Base-by-base conservation (phyloP, 2,113 vertebrate species). In the Setophaga kirtlandii region DNA sequence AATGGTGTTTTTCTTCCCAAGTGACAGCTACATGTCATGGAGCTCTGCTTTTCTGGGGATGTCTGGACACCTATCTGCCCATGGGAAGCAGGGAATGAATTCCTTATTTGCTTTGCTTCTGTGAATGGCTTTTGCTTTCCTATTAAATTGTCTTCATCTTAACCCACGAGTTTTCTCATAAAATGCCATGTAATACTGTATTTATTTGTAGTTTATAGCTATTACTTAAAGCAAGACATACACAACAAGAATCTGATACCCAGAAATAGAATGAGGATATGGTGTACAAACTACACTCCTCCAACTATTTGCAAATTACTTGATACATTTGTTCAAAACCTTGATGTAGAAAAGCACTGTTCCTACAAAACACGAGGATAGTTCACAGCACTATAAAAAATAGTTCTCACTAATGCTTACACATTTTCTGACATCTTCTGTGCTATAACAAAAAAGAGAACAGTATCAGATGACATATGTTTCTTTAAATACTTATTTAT, bases 21-120 rank as follows among this genome's bases (percentile, higher is more conserved):
- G 53, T 33, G 12, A 42, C 15, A 2, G 0, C 27, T 47, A 21
- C 4, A 27, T 0, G 0, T 14, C 30, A 73, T 5, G 7, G 53
- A 74, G 22, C 30, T 15, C 30, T 86, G 75, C 25, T 80, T 67
- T 86, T 18, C 41, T 4, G 1, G 15, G 23, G 27, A 24, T 24
- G 41, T 27, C 39, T 55, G 53, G 24, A 49, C 41, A 49, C 15
- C 13, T 42, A 2, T 6, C 53, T 60, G 60, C 31, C 35, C 18
- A 5, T 10, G 12, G 22, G 47, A 80, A 68, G 9, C 2, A 60
- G 60, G 16, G 47, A 68, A 74, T 33, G 0, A 74, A 74, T 62
- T 55, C 41, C 13, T 80, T 55, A 13, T 42, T 74, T 49, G 31
- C 15, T 74, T 74, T 47, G n/a, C 21, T 86, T 60, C 35, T 4